phyloP scores from a whole-genome alignment of 1,140 invertebrate genomes.

The Hormaphis cornu region DNA sequence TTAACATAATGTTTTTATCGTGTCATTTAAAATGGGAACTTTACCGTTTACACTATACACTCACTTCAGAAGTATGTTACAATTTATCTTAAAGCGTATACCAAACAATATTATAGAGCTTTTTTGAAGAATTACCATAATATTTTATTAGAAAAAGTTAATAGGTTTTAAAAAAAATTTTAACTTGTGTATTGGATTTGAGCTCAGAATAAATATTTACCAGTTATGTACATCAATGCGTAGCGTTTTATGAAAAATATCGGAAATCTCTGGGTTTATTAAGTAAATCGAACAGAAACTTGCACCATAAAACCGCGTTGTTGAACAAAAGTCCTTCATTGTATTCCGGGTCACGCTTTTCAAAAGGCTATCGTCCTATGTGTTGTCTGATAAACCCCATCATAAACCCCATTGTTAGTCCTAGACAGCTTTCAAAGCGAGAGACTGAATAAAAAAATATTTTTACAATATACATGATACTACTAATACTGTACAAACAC shows the following conservation, averaged over 20 bases:
- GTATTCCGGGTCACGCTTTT: slow-evolving; percentile 28
- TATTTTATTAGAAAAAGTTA: too few species aligned
- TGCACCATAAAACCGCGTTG: slow-evolving; percentile 22
- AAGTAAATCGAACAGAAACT: slow-evolving; percentile 31
- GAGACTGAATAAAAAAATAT: slow-evolving; percentile 15
- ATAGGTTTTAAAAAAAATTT: too few species aligned
- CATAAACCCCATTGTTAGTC: slow-evolving; percentile 27
- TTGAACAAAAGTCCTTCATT: slow-evolving; percentile 30
- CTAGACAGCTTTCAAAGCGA: slow-evolving; percentile 27
- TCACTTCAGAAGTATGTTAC: too few species aligned
- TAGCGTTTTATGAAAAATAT: not conserved
- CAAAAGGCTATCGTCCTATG: slow-evolving; percentile 23
- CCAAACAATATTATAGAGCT: too few species aligned
- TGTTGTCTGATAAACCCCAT: slow-evolving; percentile 31
- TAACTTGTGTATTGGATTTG: too few species aligned
- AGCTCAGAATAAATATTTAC: too few species aligned
- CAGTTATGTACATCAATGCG: not conserved
- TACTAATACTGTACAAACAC: too few species aligned
- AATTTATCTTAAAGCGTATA: too few species aligned
- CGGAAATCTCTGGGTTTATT: slow-evolving; percentile 1
- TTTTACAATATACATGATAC: not conserved
- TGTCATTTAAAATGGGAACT: too few species aligned
- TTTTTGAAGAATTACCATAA: too few species aligned
- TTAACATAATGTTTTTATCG: too few species aligned
- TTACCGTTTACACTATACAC: too few species aligned